Evolutionary conservation across 2,113 vertebrate species (phyloP).

Genomic region (Delphinus delphis): DNA sequence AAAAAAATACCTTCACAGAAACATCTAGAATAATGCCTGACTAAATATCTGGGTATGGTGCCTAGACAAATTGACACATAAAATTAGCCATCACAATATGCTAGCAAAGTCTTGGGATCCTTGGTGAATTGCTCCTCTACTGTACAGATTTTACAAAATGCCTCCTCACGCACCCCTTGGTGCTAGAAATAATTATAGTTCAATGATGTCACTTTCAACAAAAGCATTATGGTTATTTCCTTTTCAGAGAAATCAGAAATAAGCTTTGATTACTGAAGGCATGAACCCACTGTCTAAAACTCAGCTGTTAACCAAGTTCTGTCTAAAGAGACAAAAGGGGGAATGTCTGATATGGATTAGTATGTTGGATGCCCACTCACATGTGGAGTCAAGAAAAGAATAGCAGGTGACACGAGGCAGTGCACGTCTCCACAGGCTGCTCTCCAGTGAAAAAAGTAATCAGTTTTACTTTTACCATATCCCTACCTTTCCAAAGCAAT

Average conservation of each 20-base stretch:
- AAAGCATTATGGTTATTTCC: background rate
- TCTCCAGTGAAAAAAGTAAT: background rate
- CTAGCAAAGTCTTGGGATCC: background rate
- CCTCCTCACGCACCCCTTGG: background rate
- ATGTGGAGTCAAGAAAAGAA: background rate
- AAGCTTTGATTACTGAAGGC: slow-evolving; percentile 1
- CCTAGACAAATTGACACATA: background rate
- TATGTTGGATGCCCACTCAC: background rate
- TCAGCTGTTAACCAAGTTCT: background rate
- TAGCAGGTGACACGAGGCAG: background rate
- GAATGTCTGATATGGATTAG: background rate
- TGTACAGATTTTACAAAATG: background rate
- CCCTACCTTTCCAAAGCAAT: background rate
- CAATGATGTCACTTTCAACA: background rate
- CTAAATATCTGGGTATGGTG: background rate
- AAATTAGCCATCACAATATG: background rate
- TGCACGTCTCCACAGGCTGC: background rate
- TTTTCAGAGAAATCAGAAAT: slow-evolving; percentile 37
- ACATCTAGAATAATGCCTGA: background rate
- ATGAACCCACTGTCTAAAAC: background rate
- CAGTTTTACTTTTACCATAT: background rate
- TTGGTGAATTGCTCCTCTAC: background rate
- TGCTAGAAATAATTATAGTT: background rate
- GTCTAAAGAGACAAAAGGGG: background rate
- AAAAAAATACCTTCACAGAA: background rate